Evolutionary conservation across 92 coral and sea anemone species (phyloP), one percentile per base, ranked within the genome.

Genomic region (Plumapathes pennacea): DNA sequence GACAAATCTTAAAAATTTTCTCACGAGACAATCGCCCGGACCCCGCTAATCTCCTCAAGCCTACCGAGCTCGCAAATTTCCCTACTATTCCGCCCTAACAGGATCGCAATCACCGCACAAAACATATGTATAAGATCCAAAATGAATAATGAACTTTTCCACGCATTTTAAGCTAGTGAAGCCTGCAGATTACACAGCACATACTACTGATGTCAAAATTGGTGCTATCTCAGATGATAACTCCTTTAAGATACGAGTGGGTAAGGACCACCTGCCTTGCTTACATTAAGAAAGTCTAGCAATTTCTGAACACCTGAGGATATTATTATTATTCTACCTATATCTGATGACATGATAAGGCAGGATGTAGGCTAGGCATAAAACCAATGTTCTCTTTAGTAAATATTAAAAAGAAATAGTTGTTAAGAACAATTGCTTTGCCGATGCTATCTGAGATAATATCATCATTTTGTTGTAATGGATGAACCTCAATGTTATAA

Each of bases 271-370:
- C 45, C 62, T 15, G 64, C 74, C 50, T 67, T 67, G 54, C 54
- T 67, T 67, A 47, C 52, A 53, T 53, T 67, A 40, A 54, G 74
- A 37, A 51, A 36, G 27, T 53, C 63, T 52, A 67, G 29, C 25
- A 54, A 63, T 45, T 67, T 52, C 25, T 67, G 64, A 67, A 67
- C 62, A 27, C 74, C 74, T 51, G 31, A 28, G 27, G 74, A 38
- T 53, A 45, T 53, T 18, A 67, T 54, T 10, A 37, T 30, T 51
- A 67, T 27, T 52, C 54, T 30, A 12, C 28, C 47, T 63, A 50
- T 19, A 42, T 36, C 33, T 54, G 60, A n/a, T n/a, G 46, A 23
- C 20, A 41, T 19, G 13, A 41, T 41, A 24, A 22, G 33, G 9
- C 30, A 52, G 40, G 24, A 3, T 54, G 39, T 54, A 54, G 20